Evolutionary conservation across 2,113 vertebrate species (phyloP).

Genomic region (Trachemys scripta): DNA sequence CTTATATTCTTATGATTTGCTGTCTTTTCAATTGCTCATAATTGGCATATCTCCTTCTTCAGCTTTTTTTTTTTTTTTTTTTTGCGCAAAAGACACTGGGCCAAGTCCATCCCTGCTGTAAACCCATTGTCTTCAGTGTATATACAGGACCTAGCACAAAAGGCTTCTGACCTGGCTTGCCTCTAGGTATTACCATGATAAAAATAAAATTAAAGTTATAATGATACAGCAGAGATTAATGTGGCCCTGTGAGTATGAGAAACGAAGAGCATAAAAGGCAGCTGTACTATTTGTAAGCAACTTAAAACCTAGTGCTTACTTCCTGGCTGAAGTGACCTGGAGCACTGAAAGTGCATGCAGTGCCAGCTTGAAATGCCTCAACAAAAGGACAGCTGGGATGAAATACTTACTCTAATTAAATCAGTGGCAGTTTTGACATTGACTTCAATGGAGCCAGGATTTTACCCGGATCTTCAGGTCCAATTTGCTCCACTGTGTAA

Average conservation of each 20-base stretch:
- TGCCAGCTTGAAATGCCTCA: neutral
- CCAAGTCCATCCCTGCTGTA: neutral
- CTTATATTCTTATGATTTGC: neutral
- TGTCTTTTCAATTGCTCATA: neutral
- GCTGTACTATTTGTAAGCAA: neutral
- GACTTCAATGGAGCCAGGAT: neutral
- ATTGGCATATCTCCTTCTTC: neutral
- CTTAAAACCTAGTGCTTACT: neutral
- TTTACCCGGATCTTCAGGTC: neutral
- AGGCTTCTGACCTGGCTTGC: neutral
- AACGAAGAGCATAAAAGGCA: neutral
- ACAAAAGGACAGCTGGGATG: rapidly evolving
- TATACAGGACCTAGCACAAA: neutral
- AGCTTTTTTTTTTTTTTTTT: neutral
- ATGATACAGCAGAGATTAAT: neutral
- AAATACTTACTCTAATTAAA: neutral
- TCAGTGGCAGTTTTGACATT: neutral
- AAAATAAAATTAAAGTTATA: neutral
- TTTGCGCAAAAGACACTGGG: neutral
- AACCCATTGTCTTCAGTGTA: neutral
- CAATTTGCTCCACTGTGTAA: neutral
- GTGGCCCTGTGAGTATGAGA: neutral
- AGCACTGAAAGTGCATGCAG: neutral
- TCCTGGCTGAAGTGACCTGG: rapidly evolving
- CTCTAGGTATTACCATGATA: neutral